Conservation (phyloP, 2,113 vertebrate genomes). For the Ginglymostoma cirratum region DNA sequence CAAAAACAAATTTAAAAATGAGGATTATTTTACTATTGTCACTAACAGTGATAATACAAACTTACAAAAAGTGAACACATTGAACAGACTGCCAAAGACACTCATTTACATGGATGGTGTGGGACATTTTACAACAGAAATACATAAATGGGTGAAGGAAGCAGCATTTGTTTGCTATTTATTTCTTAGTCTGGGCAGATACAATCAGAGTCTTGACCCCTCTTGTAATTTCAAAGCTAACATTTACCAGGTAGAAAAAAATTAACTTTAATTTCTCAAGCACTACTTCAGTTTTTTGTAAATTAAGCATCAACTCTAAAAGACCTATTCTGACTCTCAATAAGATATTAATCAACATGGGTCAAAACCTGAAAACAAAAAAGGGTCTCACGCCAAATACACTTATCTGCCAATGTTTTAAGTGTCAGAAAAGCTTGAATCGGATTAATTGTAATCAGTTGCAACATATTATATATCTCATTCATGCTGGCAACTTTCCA, state of each 20-base stretch:
- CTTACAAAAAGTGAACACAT: background rate
- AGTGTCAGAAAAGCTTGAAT: background rate
- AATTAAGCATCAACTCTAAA: background rate
- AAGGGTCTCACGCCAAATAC: background rate
- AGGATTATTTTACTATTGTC: background rate
- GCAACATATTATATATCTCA: background rate
- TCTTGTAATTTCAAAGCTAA: background rate
- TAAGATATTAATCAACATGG: background rate
- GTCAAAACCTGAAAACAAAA: background rate
- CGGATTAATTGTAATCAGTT: background rate
- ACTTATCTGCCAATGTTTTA: background rate
- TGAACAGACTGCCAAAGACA: background rate
- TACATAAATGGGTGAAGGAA: background rate
- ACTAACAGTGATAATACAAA: background rate
- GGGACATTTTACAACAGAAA: background rate
- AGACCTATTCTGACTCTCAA: background rate
- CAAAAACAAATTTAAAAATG: background rate
- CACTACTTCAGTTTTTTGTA: background rate
- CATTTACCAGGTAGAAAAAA: background rate
- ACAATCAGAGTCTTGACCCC: background rate
- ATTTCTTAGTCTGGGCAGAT: background rate
- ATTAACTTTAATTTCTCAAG: background rate
- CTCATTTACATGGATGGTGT: background rate
- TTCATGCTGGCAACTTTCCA: background rate
- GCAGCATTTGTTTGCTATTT: background rate